These are phyloP conservation scores for Puffinus mauretanicus DNA, from an alignment of 2,113 vertebrate genomes.

Conservation along the genomic window DNA sequence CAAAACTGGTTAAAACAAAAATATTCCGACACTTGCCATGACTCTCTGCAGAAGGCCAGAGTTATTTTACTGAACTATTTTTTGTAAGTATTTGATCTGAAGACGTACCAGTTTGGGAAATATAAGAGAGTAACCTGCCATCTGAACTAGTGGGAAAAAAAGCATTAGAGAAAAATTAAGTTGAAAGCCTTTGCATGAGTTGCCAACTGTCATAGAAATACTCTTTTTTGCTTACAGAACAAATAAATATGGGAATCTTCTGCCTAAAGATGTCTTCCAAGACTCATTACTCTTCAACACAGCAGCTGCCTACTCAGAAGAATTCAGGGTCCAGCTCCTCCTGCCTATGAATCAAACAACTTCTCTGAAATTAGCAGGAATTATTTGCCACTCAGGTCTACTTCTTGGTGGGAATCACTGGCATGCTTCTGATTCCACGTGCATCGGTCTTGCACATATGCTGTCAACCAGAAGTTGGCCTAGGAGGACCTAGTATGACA, in stretches of 20 bases:
- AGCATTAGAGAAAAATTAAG: background rate
- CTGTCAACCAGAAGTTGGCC: background rate
- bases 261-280: background rate
- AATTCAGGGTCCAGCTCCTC: background rate
- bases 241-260: background rate
- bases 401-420: background rate
- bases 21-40: background rate
- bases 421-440: background rate
- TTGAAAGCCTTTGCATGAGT: background rate
- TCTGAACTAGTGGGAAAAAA: background rate
- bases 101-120: rapidly evolving
- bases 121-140: background rate
- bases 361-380: background rate
- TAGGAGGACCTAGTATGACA: background rate
- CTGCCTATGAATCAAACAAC: background rate
- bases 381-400: background rate
- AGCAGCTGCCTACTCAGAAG: background rate
- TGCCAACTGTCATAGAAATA: background rate
- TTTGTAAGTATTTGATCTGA: background rate
- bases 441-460: rapidly evolving
- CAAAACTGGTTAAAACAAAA: background rate
- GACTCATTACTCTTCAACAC: background rate
- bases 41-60: background rate
- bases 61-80: background rate
- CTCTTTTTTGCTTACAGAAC: background rate